Base-by-base conservation (phyloP, 2,888 invertebrate genomes). In the Mimachlamys varia region DNA sequence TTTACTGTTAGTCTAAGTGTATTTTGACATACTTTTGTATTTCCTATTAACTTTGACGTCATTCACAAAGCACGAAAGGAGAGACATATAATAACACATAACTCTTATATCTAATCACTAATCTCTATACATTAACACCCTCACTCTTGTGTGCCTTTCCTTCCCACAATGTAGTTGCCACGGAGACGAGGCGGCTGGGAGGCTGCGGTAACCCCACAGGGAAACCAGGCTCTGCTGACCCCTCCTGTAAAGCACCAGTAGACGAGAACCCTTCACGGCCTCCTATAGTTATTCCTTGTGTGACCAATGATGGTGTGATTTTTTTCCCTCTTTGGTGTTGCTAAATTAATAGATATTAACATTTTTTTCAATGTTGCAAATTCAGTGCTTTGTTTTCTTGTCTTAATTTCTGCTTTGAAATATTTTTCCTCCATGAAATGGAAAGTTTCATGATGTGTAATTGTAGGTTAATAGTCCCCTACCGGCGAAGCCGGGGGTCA, bases 231-330 rank as follows among this genome's bases (percentile, higher is more conserved):
- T 49, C 76, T 33, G 33, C 53, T 33, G 53, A 37, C 17, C 33
- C 3, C 27, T 4, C 44, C 22, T 2, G 15, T 13, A 88, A 15
- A 88, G 13, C 19, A 88, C 7, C 13, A 88, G 49, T 3, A 44
- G 88, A 37, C 88, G 44, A 44, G 49, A 38, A 44, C 50, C 13
- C 88, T 53, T 17, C 88, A 88, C 53, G 15, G 5, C 50, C 53
- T 22, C 88, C 88, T 88, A 88, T 88, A 22, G 33, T 50, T 27
- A 88, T 88, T 33, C 88, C 88, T 55, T 88, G 33, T 88, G 88
- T 37, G 27, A 88, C 88, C 53, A 88, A 88, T 22, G 62, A 62
- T 53, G 88, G 88, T 88, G 88, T 88, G 88, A 53, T 33, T 44
- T 88, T 88, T 12, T 15, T 88, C 19, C 27, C 27, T 88, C 5